A percentile compares a stretch with the other conserved stretches of the same genome.
These are phyloP conservation scores for Buceros bicornis DNA, from an alignment of 2,797 vertebrate species.

Conservation along the genomic window DNA sequence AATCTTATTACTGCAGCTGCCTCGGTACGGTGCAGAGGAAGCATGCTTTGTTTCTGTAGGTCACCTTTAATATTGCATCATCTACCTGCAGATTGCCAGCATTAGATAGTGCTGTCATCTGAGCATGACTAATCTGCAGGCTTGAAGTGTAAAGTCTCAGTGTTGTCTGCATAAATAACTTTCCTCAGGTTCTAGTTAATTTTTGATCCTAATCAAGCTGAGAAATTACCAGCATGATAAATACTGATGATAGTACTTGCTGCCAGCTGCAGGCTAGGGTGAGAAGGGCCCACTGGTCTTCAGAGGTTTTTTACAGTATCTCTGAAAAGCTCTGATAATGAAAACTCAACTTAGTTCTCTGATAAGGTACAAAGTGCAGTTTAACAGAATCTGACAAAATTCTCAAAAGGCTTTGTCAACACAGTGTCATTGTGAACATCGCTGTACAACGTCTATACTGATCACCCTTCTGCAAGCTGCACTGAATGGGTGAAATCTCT, in stretches of 20 bases:
- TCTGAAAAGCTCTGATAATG: background rate
- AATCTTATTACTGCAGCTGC: background rate
- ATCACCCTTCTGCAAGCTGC: background rate
- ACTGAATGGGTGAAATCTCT: background rate
- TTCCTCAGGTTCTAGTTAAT: slow-evolving; percentile 27
- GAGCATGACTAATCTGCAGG: slow-evolving; percentile 45
- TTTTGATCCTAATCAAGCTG: slow-evolving; percentile 22
- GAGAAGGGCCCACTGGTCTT: background rate
- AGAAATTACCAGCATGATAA: slow-evolving; percentile 1
- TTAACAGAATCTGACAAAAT: background rate
- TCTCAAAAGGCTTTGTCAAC: background rate
- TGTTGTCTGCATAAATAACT: slow-evolving; percentile 43
- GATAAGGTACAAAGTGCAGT: background rate
- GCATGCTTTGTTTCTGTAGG: slow-evolving; percentile 45
- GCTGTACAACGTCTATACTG: background rate
- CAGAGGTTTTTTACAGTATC: background rate
- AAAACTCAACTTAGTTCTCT: background rate
- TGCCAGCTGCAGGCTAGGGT: background rate
- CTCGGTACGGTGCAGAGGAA: slow-evolving; percentile 19
- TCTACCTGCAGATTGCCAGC: slow-evolving; percentile 67
- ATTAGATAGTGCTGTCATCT: slow-evolving; percentile 44
- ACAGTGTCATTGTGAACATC: background rate
- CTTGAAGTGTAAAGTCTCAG: slow-evolving; percentile 3
- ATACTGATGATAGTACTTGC: background rate
- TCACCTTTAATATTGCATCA: slow-evolving; percentile 72